Conservation (phyloP, 1,140 invertebrate species). For the Papilio polytes region DNA sequence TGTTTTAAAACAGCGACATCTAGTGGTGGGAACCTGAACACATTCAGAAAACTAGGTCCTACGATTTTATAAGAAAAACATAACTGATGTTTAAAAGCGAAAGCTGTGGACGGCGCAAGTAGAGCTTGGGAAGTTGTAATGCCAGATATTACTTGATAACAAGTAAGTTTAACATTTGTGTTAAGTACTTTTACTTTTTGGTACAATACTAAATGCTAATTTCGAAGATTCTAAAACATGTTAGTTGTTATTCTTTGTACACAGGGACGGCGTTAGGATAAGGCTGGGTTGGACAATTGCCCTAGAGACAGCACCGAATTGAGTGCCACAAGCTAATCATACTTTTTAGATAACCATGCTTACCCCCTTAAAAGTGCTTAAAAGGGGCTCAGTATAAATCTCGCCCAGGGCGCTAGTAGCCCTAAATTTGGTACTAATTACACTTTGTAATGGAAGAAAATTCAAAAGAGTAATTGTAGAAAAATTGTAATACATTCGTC, state of each 20-base stretch:
- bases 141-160: neutral
- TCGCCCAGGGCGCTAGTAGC: no score
- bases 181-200: conserved; percentile 6
- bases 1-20: conserved; percentile 51
- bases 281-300: no score
- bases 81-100: conserved; percentile 13
- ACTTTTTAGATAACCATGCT: no score
- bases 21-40: neutral
- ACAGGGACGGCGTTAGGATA: no score
- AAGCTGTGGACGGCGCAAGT: neutral
- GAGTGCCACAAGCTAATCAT: no score
- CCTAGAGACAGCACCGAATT: no score
- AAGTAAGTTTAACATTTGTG: neutral
- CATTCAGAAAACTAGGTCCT: neutral
- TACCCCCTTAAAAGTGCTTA: no score
- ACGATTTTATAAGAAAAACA: neutral
- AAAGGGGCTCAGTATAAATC: no score
- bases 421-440: no score
- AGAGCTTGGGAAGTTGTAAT: neutral
- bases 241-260: neutral
- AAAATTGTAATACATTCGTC: no score
- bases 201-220: neutral
- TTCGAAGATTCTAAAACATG: neutral
- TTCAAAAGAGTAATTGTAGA: no score
- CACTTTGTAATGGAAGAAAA: no score